Base-by-base conservation (phyloP, 2,888 invertebrate species). In the Oeneis ivallda region DNA sequence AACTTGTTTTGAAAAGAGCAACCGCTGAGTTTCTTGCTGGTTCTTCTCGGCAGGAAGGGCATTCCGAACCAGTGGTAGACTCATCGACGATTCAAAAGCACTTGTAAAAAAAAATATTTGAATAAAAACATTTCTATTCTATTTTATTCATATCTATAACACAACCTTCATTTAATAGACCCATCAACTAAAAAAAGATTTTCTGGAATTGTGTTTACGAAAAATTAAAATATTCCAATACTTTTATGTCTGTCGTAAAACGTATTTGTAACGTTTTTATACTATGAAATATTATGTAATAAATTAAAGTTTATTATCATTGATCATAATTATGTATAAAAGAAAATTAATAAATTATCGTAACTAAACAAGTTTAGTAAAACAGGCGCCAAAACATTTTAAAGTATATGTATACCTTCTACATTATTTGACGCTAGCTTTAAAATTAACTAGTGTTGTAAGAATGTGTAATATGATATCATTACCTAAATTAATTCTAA, bases 211-310 rank as follows among this genome's bases (percentile, higher is more conserved):
- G 45, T 8, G 8, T 5, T 50, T 17, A 65, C 26, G 32, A 56
- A 47, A 37, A 54, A 65, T 39, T 43, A 56, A 47, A 37, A 54
- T 37, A 37, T 49, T 56, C 13, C 37, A 47, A 39, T 62, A 56
- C 34, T 54, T 62, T 61, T 45, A 60, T 49, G 45, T 45, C 41
- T 10, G 45, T 32, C 57, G 54, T 66, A 47, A 39, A 58, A 58
- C 26, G 53, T 54, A 45, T 15, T n/a, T 47, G 1, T n/a, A 34
- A 45, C n/a, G 37, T 9, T 15, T 34, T 10, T 37, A 10, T 54
- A 15, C 54, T n/a, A 34, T 54, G 17, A 39, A 54, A 54, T 39
- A 10, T 34, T 26, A 26, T 26, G 37, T 39, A 15, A 54, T 54
- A 37, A 54, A 54, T 39, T 39, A 10, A n/a, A 11, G 2, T 54